Evolutionary conservation across 2,888 invertebrate species (phyloP).

Genomic region (Lycocerus yunnanus): DNA sequence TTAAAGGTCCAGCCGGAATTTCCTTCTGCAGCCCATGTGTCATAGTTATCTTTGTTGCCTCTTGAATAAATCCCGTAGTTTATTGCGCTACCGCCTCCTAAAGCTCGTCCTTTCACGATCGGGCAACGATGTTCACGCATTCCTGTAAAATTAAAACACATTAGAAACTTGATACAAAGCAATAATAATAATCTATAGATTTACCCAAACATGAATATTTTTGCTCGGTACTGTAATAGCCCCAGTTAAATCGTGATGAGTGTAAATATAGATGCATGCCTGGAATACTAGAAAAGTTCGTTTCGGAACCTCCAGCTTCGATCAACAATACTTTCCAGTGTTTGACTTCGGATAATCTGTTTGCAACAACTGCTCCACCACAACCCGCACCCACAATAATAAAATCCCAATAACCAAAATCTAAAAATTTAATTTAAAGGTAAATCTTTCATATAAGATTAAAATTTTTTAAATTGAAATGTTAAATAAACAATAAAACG

Average conservation of each 20-base stretch:
- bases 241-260: conserved; percentile 90
- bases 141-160: conserved; percentile 81
- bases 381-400: conserved; percentile 83
- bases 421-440: not conserved
- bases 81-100: conserved; percentile 85
- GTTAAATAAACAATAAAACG: too few relatives aligned
- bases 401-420: conserved; percentile 60
- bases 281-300: conserved; percentile 85
- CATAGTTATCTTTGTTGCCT: conserved; percentile 84
- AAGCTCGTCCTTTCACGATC: conserved; percentile 88
- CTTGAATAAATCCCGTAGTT: conserved; percentile 92
- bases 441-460: too few relatives aligned
- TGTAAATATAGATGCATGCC: conserved; percentile 85
- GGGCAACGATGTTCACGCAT: conserved; percentile 83
- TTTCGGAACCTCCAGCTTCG: conserved; percentile 90
- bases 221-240: conserved; percentile 68
- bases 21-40: conserved; percentile 82
- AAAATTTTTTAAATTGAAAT: too few relatives aligned
- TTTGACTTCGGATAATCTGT: conserved; percentile 75
- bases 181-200: conserved; percentile 61
- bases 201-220: conserved; percentile 35
- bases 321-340: conserved; percentile 79
- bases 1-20: conserved; percentile 89
- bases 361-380: conserved; percentile 83
- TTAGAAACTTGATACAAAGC: conserved; percentile 82